Conservation (phyloP, 2,888 invertebrate genomes). For the Rhamnusium bicolor region DNA sequence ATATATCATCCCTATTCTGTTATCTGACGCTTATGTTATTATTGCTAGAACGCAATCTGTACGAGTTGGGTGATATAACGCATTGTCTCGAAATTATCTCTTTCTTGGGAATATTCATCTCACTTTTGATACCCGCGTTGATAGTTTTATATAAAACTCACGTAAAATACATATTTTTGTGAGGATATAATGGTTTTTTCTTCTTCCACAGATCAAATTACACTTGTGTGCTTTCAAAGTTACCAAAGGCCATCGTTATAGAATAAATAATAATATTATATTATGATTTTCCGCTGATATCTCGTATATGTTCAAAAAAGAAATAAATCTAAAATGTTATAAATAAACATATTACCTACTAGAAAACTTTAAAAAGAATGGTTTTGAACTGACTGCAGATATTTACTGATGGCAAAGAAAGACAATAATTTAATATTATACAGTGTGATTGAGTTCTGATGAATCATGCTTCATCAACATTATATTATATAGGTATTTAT, state of each 20-base stretch:
- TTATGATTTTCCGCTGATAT: too few relatives aligned
- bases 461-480: too few relatives aligned
- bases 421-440: too few relatives aligned
- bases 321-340: too few relatives aligned
- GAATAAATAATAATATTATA: too few relatives aligned
- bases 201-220: background rate
- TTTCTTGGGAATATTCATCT: constrained; percentile 48
- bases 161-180: constrained; percentile 36
- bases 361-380: too few relatives aligned
- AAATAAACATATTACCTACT: too few relatives aligned
- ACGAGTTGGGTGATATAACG: constrained; percentile 63
- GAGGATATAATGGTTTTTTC: constrained; percentile 2
- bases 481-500: too few relatives aligned
- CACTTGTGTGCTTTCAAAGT: background rate
- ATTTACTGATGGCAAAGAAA: too few relatives aligned
- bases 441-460: too few relatives aligned
- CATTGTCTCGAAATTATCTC: constrained; percentile 59
- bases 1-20: constrained; percentile 63
- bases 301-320: too few relatives aligned
- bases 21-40: constrained; percentile 65
- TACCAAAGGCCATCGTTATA: background rate
- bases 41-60: constrained; percentile 65
- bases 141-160: constrained; percentile 43
- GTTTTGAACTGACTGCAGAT: too few relatives aligned
- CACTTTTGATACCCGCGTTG: constrained; percentile 40